Evolutionary conservation across 64 coral and sea anemone genomes (phyloP).

Genomic region (Exaiptasia diaphana): DNA sequence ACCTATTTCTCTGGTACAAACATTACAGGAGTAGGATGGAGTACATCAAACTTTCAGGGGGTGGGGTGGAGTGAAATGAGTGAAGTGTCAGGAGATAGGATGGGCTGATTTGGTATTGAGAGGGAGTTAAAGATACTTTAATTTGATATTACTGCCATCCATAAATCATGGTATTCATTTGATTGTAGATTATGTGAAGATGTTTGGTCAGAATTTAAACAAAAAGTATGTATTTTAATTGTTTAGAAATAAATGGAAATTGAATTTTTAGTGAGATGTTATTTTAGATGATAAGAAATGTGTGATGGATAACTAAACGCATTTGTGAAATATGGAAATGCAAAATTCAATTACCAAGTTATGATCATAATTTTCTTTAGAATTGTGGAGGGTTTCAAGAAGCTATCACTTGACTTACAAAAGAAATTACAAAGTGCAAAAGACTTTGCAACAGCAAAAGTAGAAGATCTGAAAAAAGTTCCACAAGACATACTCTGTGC

Average conservation of each 20-base stretch:
- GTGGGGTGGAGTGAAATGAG: not conserved
- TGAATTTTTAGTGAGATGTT: not conserved
- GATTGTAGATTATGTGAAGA: conserved; percentile 67
- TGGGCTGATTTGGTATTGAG: not conserved
- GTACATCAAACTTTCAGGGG: not conserved
- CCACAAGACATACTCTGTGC: conserved; percentile 71
- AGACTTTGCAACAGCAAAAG: conserved; percentile 68
- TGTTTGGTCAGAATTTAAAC: conserved; percentile 75
- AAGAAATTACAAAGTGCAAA: conserved; percentile 63
- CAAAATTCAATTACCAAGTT: too few species aligned
- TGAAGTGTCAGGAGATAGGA: not conserved
- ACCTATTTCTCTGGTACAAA: not conserved
- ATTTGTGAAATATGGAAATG: not conserved
- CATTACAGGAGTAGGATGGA: not conserved
- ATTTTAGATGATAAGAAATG: not conserved
- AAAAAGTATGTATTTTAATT: conserved; percentile 55
- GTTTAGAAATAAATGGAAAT: not conserved
- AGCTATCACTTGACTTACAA: conserved; percentile 39
- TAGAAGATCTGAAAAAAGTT: conserved; percentile 49
- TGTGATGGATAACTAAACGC: not conserved
- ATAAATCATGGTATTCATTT: not conserved
- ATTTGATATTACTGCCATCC: not conserved
- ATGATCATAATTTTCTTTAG: not conserved
- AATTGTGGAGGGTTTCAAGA: conserved; percentile 63
- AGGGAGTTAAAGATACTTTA: not conserved